phyloP scores from a whole-genome alignment of 64 coral and sea anemone species.

The Exaiptasia diaphana region DNA sequence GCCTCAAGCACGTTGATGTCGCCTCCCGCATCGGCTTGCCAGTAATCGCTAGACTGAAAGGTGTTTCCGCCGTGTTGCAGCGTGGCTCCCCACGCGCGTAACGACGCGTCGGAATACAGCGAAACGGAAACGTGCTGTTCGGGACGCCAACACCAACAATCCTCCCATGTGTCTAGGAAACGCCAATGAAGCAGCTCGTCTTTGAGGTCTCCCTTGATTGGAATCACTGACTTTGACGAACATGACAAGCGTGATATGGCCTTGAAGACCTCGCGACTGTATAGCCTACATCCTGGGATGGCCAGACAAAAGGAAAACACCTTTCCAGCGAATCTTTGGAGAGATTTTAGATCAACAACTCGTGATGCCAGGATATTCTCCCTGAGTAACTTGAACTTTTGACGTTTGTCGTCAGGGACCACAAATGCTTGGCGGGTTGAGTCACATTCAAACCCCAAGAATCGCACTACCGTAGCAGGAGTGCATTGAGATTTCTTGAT shows the following conservation, averaged over 20 bases:
- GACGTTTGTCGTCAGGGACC: neutral
- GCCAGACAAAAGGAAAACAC: slow-evolving; percentile 23
- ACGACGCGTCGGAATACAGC: slow-evolving; percentile 38
- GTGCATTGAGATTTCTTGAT: neutral
- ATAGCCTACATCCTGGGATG: slow-evolving; percentile 18
- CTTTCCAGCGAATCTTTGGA: neutral
- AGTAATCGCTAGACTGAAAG: slow-evolving; percentile 9
- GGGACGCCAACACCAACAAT: neutral
- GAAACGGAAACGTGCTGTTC: slow-evolving; percentile 20
- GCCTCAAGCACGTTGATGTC: slow-evolving; percentile 11
- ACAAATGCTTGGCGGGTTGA: slow-evolving; percentile 28
- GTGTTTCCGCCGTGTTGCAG: neutral
- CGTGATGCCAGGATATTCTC: neutral
- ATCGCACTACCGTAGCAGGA: slow-evolving; percentile 35
- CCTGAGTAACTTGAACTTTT: neutral
- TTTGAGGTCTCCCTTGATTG: neutral
- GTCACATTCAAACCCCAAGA: slow-evolving; percentile 51
- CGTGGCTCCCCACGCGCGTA: slow-evolving; percentile 15
- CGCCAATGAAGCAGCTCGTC: slow-evolving; percentile 20
- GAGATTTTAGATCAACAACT: neutral
- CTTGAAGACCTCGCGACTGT: slow-evolving; percentile 28
- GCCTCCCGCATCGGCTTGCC: neutral
- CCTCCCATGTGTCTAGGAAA: slow-evolving; percentile 42
- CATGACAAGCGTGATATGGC: neutral
- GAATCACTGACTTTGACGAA: neutral